A percentile compares a stretch with the other conserved stretches of the same genome.
phyloP scores from a whole-genome alignment of 2,888 invertebrate genomes.

The Andrena bucephala region DNA sequence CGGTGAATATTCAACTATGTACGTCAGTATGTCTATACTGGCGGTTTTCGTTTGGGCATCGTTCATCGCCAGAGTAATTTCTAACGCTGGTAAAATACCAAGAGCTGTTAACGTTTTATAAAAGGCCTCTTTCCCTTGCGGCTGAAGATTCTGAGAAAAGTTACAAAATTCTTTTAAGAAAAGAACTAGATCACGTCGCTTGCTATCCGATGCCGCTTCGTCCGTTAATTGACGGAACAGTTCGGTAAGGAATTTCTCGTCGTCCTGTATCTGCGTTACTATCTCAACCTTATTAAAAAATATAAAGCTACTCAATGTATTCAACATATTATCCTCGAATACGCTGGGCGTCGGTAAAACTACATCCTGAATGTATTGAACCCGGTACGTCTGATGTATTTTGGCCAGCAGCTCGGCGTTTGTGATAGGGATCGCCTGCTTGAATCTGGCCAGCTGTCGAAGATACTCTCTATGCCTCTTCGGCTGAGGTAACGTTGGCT shows the following conservation, averaged over 20 bases:
- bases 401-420: constrained; percentile 97
- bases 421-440: constrained; percentile 97
- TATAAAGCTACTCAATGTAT: constrained; percentile 98
- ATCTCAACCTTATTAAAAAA: constrained; percentile 99
- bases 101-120: constrained; percentile 97
- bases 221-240: constrained; percentile 97
- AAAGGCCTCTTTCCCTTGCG: constrained; percentile 98
- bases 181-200: constrained; percentile 96
- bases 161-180: constrained; percentile 99
- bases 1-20: constrained; percentile 99
- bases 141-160: constrained; percentile 99
- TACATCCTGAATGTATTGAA: constrained; percentile 99
- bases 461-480: constrained; percentile 98
- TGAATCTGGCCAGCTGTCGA: constrained; percentile 95
- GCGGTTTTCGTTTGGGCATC: constrained; percentile 98
- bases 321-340: constrained; percentile 99
- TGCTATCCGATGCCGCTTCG: constrained; percentile 92
- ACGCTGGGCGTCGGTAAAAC: constrained; percentile 99
- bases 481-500: constrained; percentile 94
- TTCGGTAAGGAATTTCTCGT: constrained; percentile 98
- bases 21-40: constrained; percentile 98
- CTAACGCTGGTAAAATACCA: constrained; percentile 95
- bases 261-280: constrained; percentile 98
- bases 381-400: constrained; percentile 99
- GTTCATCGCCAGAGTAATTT: constrained; percentile 95